A percentile compares a stretch with the other conserved stretches of the same genome.
phyloP scores from a whole-genome alignment of 2,797 vertebrate species.

The Phrynocephalus vlangalii region DNA sequence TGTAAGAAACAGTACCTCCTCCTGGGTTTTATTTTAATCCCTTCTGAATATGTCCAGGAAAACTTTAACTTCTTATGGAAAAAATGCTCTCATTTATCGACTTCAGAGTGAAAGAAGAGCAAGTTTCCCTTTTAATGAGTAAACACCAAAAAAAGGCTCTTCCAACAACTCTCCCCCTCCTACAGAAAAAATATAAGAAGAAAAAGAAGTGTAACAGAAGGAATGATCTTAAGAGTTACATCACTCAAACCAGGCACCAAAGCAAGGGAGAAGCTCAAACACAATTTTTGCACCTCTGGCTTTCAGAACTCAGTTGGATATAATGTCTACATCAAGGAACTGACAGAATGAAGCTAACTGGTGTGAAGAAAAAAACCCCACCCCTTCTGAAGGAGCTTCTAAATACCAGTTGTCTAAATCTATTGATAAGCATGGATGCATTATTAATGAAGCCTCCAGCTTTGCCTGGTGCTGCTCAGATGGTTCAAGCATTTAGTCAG shows the following conservation, averaged over 20 bases:
- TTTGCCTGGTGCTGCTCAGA: slow-evolving; percentile 81
- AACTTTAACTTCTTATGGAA: slow-evolving; percentile 13
- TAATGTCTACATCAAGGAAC: slow-evolving; percentile 85
- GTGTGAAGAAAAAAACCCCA: slow-evolving; percentile 66
- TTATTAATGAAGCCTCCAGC: slow-evolving; percentile 88
- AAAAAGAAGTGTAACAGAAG: slow-evolving; percentile 50
- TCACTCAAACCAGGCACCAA: slow-evolving; percentile 68
- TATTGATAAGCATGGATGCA: slow-evolving; percentile 87
- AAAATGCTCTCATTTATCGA: slow-evolving; percentile 2
- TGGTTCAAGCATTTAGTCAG: slow-evolving; percentile 82
- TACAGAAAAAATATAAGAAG: slow-evolving; percentile 1
- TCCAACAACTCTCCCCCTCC: neutral
- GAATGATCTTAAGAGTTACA: slow-evolving; percentile 59
- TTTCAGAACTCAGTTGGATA: slow-evolving; percentile 80
- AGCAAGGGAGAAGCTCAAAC: slow-evolving; percentile 68
- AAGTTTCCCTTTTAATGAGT: slow-evolving; percentile 40
- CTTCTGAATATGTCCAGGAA: neutral
- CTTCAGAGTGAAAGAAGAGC: slow-evolving; percentile 54
- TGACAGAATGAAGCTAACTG: slow-evolving; percentile 83
- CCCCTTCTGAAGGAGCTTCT: slow-evolving; percentile 83
- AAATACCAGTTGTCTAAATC: slow-evolving; percentile 89
- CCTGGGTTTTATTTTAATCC: neutral
- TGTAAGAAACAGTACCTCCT: neutral
- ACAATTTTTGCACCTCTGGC: slow-evolving; percentile 75
- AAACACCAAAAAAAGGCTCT: slow-evolving; percentile 31